A percentile compares a stretch with the other conserved stretches of the same genome.
Evolutionary conservation across 2,888 invertebrate genomes (phyloP).

Genomic region (Volucella bombylans): DNA sequence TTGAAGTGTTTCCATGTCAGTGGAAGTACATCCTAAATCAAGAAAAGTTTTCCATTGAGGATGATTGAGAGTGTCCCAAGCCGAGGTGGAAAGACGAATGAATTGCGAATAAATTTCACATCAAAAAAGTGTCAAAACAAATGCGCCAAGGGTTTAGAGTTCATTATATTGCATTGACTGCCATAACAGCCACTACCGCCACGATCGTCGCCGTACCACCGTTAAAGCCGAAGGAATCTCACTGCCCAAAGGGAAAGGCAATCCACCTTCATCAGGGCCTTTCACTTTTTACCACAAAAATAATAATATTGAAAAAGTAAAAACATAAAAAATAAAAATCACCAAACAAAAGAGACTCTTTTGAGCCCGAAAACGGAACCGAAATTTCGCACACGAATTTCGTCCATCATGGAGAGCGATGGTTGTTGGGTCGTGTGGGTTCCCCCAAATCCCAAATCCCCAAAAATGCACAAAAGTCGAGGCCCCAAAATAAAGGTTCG

Average conservation of each 20-base stretch:
- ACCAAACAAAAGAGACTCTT: not conserved
- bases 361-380: slow-evolving; percentile 34
- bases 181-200: not conserved
- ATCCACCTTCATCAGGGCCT: slow-evolving; percentile 60
- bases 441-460: slow-evolving; percentile 52
- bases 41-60: not conserved
- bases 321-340: not conserved
- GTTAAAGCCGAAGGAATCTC: not conserved
- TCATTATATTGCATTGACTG: slow-evolving; percentile 46
- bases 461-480: slow-evolving; percentile 48
- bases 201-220: not conserved
- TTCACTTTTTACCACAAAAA: slow-evolving; percentile 58
- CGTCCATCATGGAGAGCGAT: slow-evolving; percentile 41
- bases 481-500: not conserved
- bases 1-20: too few species aligned
- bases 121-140: slow-evolving; percentile 58
- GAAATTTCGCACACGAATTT: slow-evolving; percentile 63
- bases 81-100: not conserved
- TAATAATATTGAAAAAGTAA: too few species aligned
- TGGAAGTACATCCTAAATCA: too few species aligned
- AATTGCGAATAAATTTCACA: slow-evolving; percentile 18
- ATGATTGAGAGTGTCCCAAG: slow-evolving; percentile 19
- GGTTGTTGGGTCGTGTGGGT: slow-evolving; percentile 56
- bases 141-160: slow-evolving; percentile 41
- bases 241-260: slow-evolving; percentile 48